phyloP scores from a whole-genome alignment of 2,113 vertebrate genomes.

The Podarcis raffonei region DNA sequence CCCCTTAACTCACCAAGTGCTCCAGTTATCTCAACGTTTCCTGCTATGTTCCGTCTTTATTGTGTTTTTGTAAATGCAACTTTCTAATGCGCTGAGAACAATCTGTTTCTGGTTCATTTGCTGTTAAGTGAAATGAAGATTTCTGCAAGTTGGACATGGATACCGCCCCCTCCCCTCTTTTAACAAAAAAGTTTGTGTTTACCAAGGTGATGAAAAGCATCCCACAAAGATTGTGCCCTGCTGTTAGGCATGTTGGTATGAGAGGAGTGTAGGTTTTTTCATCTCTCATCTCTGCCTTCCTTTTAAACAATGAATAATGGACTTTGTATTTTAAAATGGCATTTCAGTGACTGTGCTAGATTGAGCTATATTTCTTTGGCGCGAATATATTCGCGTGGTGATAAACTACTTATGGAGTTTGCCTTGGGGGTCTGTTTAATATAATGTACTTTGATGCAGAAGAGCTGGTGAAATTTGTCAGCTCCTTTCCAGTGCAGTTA shows the following conservation, averaged over 20 bases:
- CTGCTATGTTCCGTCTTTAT: slow-evolving; percentile 18
- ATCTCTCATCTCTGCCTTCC: slow-evolving; percentile 60
- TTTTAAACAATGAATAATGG: slow-evolving; percentile 71
- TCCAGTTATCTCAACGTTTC: slow-evolving; percentile 26
- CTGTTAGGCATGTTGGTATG: slow-evolving; percentile 49
- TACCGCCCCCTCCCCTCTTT: too few species aligned
- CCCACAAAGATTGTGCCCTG: slow-evolving; percentile 44
- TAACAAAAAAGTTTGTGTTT: slow-evolving; percentile 26
- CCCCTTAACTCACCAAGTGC: neutral
- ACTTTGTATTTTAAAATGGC: slow-evolving; percentile 67
- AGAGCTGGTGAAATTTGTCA: slow-evolving; percentile 71
- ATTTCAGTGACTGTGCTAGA: slow-evolving; percentile 67
- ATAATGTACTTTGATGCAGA: slow-evolving; percentile 71
- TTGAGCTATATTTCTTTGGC: slow-evolving; percentile 69
- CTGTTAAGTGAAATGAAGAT: slow-evolving; percentile 51
- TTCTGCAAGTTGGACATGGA: slow-evolving; percentile 54
- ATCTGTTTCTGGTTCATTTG: slow-evolving; percentile 29
- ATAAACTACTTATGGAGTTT: slow-evolving; percentile 64
- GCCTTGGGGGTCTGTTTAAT: slow-evolving; percentile 70
- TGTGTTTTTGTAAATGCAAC: neutral
- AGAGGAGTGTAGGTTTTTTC: slow-evolving; percentile 38
- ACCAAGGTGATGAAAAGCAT: slow-evolving; percentile 52
- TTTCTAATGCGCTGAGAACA: slow-evolving; percentile 44
- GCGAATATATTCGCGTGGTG: slow-evolving; percentile 62
- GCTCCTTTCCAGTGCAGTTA: slow-evolving; percentile 56